Conservation (phyloP, 2,797 vertebrate species). For the Gorsachius magnificus region DNA sequence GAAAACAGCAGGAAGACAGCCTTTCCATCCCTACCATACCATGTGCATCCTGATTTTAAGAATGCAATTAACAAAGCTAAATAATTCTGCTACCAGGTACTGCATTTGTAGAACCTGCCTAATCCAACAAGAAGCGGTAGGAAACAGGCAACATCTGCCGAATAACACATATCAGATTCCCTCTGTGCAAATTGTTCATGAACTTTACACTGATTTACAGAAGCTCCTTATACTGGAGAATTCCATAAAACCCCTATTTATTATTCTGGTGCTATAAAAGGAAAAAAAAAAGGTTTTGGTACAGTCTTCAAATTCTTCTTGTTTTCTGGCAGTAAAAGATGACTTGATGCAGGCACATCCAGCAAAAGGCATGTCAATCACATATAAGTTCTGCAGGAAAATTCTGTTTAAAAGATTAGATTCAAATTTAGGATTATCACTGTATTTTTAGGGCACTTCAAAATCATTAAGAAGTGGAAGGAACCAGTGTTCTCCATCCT, state of each 20-base stretch:
- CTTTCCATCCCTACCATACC: neutral
- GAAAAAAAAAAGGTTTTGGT: neutral
- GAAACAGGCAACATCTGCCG: neutral
- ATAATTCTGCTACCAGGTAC: neutral
- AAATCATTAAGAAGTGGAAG: neutral
- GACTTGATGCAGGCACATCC: neutral
- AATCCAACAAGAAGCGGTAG: neutral
- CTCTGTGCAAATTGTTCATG: neutral
- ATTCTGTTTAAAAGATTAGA: neutral
- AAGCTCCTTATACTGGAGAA: neutral
- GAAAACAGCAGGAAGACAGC: neutral
- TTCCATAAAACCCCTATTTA: neutral
- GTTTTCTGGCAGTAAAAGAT: neutral
- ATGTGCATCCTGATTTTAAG: neutral
- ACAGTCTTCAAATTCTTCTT: neutral
- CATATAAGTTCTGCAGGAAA: neutral
- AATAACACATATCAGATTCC: neutral
- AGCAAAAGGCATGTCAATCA: neutral
- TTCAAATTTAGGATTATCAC: neutral
- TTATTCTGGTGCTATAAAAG: neutral
- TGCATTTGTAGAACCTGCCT: neutral
- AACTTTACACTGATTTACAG: neutral
- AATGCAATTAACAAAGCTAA: neutral
- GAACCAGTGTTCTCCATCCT: neutral
- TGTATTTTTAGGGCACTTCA: neutral